Evolutionary conservation across 2,113 vertebrate genomes (phyloP), one percentile per base, ranked within the genome.

Genomic region (Coregonus clupeaformis): DNA sequence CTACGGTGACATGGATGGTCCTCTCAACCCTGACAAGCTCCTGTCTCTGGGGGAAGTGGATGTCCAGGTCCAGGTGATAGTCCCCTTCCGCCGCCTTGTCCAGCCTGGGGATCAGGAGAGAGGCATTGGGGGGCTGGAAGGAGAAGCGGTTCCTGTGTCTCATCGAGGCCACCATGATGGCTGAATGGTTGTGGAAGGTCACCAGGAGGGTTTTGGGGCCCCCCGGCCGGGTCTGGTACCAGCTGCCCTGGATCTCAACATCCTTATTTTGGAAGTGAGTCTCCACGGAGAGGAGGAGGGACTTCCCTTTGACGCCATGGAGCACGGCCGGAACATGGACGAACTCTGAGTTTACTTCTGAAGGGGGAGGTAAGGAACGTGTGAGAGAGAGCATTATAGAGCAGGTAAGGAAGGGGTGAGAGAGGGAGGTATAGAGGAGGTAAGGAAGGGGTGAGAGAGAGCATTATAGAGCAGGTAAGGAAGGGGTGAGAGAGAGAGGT

Each of bases 61-160:
- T 82, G 77, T 92, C 87, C 57, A 94, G 81, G n/a, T 71, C 81
- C 69, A 94, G 81, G 32, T 89, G 76, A 78, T 93, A 94, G 1
- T 89, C 82, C 4, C 93, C 92, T 68, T 92, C 90, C 25, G 88
- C 84, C 0, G 69, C 72, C 20, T 67, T 82, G 42, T 85, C 83
- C 78, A 93, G 75, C 5, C 62, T 29, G 13, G 36, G 68, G 45
- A 94, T 90, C 20, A 45, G 22, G 75, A 94, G 72, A 29, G 93
- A 93, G 2, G 89, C 45, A 18, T 89, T 84, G 3, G 90, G 88
- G 3, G 73, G 73, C 20, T 3, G 80, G 66, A 93, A 89, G 72
- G 69, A 0, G 32, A 91, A 69, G 12, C 42, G 83, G 60, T 87
- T 74, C 30, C 83, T 75, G 63, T 84, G 76, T 67, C n/a, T 72